A percentile compares a stretch with the other conserved stretches of the same genome.
Evolutionary conservation across 2,888 invertebrate genomes (phyloP).

Genomic region (Microdon myrmicae): DNA sequence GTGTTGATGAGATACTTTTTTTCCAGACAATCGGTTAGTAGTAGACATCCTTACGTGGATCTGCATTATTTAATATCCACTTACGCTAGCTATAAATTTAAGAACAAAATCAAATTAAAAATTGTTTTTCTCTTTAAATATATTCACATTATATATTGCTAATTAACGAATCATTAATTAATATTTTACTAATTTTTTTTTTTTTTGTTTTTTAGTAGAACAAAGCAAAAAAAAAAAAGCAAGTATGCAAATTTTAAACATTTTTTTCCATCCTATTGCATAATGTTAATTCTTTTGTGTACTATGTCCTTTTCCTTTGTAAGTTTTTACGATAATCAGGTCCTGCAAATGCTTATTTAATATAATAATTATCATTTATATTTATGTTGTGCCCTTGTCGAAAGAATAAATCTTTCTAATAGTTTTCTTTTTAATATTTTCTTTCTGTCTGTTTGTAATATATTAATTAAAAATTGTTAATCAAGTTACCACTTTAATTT

Average conservation of each 20-base stretch:
- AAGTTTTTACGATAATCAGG: slow-evolving; percentile 14
- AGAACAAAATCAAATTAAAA: slow-evolving; percentile 30
- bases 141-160: no score
- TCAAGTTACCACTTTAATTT: slow-evolving; percentile 14
- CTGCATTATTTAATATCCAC: no score
- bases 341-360: slow-evolving; percentile 2
- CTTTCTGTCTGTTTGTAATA: slow-evolving; percentile 46
- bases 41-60: no score
- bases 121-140: no score
- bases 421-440: slow-evolving; percentile 4
- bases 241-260: slow-evolving; percentile 15
- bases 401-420: slow-evolving; percentile 1
- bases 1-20: slow-evolving; percentile 37
- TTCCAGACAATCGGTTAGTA: slow-evolving; percentile 44
- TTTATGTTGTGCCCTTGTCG: slow-evolving; percentile 30
- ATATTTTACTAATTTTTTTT: slow-evolving; percentile 38
- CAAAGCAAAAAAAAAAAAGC: slow-evolving; percentile 2
- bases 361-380: slow-evolving; percentile 17
- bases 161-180: slow-evolving; percentile 34
- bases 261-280: slow-evolving; percentile 36
- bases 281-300: slow-evolving; percentile 35
- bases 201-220: slow-evolving; percentile 37
- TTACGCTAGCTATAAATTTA: slow-evolving; percentile 38
- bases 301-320: slow-evolving; percentile 24
- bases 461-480: slow-evolving; percentile 28